Percentiles rank a stretch among this genome's conserved stretches.
phyloP scores from a whole-genome alignment of 2,113 vertebrate genomes.

The Lutjanus erythropterus region DNA sequence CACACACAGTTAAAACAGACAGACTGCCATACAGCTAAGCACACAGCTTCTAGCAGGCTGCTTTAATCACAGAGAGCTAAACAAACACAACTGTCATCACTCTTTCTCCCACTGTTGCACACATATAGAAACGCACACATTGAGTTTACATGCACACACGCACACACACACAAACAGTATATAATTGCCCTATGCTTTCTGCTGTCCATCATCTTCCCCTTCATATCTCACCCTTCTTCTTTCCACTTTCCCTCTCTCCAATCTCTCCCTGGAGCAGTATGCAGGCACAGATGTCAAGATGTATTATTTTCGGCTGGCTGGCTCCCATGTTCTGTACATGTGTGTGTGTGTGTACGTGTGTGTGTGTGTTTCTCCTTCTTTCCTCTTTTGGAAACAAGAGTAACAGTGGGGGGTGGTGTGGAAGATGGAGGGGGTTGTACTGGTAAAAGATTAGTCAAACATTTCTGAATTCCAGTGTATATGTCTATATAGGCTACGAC shows the following conservation, averaged over 20 bases:
- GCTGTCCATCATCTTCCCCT: conserved; percentile 79
- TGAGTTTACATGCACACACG: conserved; percentile 8
- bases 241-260: conserved; percentile 64
- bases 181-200: conserved; percentile 76
- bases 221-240: conserved; percentile 71
- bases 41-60: conserved; percentile 61
- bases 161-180: conserved; percentile 35
- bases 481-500: conserved; percentile 14
- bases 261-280: conserved; percentile 74
- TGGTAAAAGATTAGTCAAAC: conserved; percentile 60
- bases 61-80: conserved; percentile 76
- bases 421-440: conserved; percentile 3
- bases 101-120: conserved; percentile 38
- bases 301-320: conserved; percentile 82
- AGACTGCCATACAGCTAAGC: conserved; percentile 61
- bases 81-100: conserved; percentile 78
- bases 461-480: conserved; percentile 38
- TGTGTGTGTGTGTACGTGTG: conserved; percentile 35
- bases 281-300: conserved; percentile 85
- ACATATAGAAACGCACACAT: conserved; percentile 33
- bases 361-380: conserved; percentile 39
- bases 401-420: conserved; percentile 5
- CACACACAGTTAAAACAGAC: conserved; percentile 10
- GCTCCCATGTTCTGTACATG: conserved; percentile 70
- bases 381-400: conserved; percentile 63